Evolutionary conservation across 2,888 invertebrate genomes (phyloP).

Genomic region (Nysson spinosus): DNA sequence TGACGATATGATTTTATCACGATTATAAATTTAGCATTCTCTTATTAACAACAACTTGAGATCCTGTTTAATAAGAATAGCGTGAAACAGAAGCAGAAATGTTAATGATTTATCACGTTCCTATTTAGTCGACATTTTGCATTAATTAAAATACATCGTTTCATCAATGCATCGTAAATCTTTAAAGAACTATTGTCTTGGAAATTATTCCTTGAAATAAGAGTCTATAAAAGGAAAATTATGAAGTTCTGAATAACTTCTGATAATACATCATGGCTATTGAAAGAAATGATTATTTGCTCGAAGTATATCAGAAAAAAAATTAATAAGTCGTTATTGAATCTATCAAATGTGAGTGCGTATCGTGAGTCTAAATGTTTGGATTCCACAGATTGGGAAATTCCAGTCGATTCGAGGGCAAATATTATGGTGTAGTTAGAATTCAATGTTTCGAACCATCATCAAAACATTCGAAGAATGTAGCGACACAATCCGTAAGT

Average conservation of each 20-base stretch:
- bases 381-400: neutral
- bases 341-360: neutral
- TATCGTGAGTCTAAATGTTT: neutral
- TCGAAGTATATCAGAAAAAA: slow-evolving; percentile 16
- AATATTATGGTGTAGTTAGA: neutral
- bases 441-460: neutral
- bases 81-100: too few relatives aligned
- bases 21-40: too few relatives aligned
- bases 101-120: slow-evolving; percentile 31
- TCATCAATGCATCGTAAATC: slow-evolving; percentile 34
- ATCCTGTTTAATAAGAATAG: too few relatives aligned
- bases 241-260: slow-evolving; percentile 27
- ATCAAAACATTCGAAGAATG: too few relatives aligned
- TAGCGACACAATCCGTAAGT: too few relatives aligned
- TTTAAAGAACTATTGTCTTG: slow-evolving; percentile 20
- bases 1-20: too few relatives aligned
- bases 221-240: neutral
- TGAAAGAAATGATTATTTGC: slow-evolving; percentile 14
- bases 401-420: neutral
- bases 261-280: slow-evolving; percentile 20
- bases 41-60: too few relatives aligned
- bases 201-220: neutral
- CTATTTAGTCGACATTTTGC: too few relatives aligned
- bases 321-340: slow-evolving; percentile 24
- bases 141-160: slow-evolving; percentile 27